Conservation (phyloP, 37 sponge, comb jelly and placozoan species). For the Halisarca cf. caerulea region DNA sequence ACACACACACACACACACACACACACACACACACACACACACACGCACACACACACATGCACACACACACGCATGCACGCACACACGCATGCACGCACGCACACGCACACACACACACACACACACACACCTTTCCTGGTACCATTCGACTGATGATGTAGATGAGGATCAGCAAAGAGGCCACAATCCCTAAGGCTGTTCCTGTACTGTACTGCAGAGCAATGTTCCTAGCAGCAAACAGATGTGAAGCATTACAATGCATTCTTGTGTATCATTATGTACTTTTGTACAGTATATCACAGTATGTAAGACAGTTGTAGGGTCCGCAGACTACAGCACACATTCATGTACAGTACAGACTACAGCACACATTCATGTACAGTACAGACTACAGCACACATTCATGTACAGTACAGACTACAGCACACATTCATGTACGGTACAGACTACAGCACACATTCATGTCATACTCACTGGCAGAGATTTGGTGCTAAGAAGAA, state of each 20-base stretch:
- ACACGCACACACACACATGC: too few species aligned
- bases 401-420: background rate
- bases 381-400: too few species aligned
- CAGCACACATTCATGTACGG: background rate
- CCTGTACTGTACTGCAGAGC: constrained; percentile 56
- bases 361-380: too few species aligned
- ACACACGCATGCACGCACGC: background rate
- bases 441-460: background rate
- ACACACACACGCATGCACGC: too few species aligned
- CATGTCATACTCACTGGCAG: constrained; percentile 37
- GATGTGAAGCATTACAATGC: background rate
- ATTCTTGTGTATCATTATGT: background rate
- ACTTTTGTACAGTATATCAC: background rate
- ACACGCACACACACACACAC: background rate
- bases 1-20: too few species aligned
- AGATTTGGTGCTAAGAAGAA: constrained; percentile 53
- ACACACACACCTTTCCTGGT: constrained; percentile 34
- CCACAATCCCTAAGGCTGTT: constrained; percentile 60
- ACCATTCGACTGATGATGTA: constrained; percentile 63
- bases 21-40: too few species aligned
- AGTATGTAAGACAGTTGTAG: too few species aligned
- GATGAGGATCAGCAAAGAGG: constrained; percentile 64
- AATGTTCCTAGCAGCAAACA: constrained; percentile 38
- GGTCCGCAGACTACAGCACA: too few species aligned
- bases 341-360: too few species aligned